Evolutionary conservation across 2,888 invertebrate species (phyloP).

Genomic region (Tillus elongatus): DNA sequence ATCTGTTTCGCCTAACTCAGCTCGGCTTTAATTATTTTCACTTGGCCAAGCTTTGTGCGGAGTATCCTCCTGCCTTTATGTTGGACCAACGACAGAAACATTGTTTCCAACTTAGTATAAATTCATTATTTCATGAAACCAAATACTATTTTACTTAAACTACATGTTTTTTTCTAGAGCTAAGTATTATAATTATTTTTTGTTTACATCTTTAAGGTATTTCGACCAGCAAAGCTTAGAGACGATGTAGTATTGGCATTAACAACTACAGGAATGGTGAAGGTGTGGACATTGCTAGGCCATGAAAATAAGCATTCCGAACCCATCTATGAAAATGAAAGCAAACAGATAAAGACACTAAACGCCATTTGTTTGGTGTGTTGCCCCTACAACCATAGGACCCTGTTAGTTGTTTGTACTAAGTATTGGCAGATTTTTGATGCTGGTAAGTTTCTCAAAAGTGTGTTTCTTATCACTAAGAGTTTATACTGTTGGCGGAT

Average conservation of each 20-base stretch:
- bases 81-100: too few species aligned
- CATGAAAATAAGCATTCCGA: constrained; percentile 80
- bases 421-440: constrained; percentile 92
- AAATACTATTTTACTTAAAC: too few species aligned
- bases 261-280: constrained; percentile 92
- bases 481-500: too few species aligned
- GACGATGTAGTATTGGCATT: constrained; percentile 94
- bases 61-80: too few species aligned
- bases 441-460: constrained; percentile 60
- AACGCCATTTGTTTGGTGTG: constrained; percentile 91
- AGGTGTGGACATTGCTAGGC: constrained; percentile 91
- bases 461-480: too few species aligned
- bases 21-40: too few species aligned
- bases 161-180: too few species aligned
- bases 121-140: too few species aligned
- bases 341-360: constrained; percentile 89
- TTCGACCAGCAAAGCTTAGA: constrained; percentile 65
- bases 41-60: too few species aligned
- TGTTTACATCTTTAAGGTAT: constrained; percentile 42
- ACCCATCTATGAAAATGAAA: constrained; percentile 92
- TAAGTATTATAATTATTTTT: background rate
- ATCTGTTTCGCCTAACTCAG: too few species aligned
- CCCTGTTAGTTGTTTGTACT: constrained; percentile 92
- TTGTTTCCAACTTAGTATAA: too few species aligned
- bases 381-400: constrained; percentile 91